Base-by-base conservation (phyloP, 2,113 vertebrate species). In the Polypterus senegalus region DNA sequence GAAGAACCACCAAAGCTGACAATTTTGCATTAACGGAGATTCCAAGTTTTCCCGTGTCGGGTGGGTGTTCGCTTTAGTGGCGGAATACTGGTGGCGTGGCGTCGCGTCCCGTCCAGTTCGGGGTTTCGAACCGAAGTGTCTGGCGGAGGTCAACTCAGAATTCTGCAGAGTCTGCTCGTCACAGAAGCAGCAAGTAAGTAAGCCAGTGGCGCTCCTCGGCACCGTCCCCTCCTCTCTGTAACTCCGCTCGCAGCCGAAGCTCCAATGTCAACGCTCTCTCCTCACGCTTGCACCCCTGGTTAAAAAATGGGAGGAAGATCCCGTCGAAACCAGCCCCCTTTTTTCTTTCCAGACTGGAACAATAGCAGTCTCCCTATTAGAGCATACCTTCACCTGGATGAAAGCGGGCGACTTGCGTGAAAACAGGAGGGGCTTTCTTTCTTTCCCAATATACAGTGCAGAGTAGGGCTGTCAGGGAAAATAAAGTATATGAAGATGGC, bases 301-400 rank as follows among this genome's bases (percentile, higher is more conserved):
- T 81, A 83, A 85, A 27, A 84, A 63, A 80, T 83, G 82, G 79
- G 74, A 83, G 83, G 79, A 77, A 67, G 81, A 73, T 77, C 74
- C 70, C 75, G 73, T 61, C 72, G 75, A 78, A 83, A 81, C 82
- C 83, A 81, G 76, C 79, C 86, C 81, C 77, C 76, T 83, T 69
- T 27, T 27, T 76, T 68, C 66, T 59, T 44, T 46, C 58, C 63
- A 58, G 69, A 73, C 69, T 74, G 54, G 70, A 59, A 59, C 85
- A 58, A 71, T 69, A 76, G 71, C 78, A 62, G 72, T 75, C 72
- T 27, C 75, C 78, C 73, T 73, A 57, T 44, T 77, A 79, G 80
- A 80, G 71, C 75, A 75, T 74, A 68, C 74, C 68, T 73, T 74
- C 78, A 80, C 76, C 79, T 79, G 78, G 68, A 67, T 73, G 77